phyloP scores from a whole-genome alignment of 2,888 invertebrate genomes.

The Heliconius cydno region DNA sequence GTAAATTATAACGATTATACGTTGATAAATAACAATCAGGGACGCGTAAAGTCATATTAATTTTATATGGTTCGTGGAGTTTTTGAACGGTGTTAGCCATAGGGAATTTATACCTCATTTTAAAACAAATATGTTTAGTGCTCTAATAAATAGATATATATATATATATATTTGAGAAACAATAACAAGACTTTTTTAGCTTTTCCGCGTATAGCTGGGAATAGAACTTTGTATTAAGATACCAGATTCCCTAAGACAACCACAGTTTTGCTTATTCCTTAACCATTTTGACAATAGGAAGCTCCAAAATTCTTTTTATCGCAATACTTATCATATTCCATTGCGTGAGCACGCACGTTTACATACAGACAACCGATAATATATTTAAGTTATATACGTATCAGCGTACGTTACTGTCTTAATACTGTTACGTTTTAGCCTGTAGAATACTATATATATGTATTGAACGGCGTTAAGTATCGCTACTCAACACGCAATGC shows the following conservation, averaged over 20 bases:
- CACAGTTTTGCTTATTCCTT: not conserved
- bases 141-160: not conserved
- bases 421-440: not conserved
- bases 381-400: conserved; percentile 6
- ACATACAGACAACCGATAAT: conserved; percentile 15
- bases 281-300: not conserved
- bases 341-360: conserved; percentile 22
- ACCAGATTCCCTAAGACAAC: not conserved
- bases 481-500: too few relatives aligned
- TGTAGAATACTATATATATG: not conserved
- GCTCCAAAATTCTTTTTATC: conserved; percentile 17
- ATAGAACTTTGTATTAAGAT: not conserved
- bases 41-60: conserved; percentile 4
- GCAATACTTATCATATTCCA: not conserved
- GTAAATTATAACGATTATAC: not conserved
- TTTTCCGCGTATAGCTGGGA: too few relatives aligned
- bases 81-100: not conserved
- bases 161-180: too few relatives aligned
- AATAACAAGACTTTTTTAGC: too few relatives aligned
- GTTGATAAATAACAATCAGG: not conserved
- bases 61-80: not conserved
- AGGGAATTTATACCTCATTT: not conserved
- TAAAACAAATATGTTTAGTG: not conserved
- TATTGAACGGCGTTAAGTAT: too few relatives aligned
- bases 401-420: conserved; percentile 12